phyloP scores from a whole-genome alignment of 1,140 invertebrate species.

The Stegodyphus mimosarum region DNA sequence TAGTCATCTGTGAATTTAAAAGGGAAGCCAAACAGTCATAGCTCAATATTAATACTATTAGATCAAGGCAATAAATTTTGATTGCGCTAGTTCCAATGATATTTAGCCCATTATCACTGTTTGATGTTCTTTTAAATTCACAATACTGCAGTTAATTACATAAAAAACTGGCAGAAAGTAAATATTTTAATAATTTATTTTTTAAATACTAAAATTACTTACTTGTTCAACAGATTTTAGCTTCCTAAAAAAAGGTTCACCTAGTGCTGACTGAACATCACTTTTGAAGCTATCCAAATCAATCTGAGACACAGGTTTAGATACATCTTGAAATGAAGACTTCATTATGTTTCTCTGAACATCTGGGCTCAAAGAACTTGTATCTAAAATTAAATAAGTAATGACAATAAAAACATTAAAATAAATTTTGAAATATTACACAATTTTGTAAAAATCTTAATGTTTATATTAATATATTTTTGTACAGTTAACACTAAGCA shows the following conservation, averaged over 20 bases:
- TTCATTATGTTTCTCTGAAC: neutral
- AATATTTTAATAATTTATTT: neutral
- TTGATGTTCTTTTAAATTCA: neutral
- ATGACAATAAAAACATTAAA: neutral
- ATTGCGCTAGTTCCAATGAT: too few relatives aligned
- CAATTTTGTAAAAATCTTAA: too few relatives aligned
- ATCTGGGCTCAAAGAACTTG: neutral
- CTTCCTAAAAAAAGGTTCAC: conserved; percentile 51
- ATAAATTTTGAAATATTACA: neutral
- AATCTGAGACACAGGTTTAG: conserved; percentile 15
- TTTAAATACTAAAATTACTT: neutral
- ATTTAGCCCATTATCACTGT: too few relatives aligned
- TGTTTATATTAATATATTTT: too few relatives aligned
- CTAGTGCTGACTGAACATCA: conserved; percentile 44
- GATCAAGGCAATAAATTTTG: too few relatives aligned
- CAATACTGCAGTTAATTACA: neutral
- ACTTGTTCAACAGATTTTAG: conserved; percentile 50
- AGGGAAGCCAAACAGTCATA: too few relatives aligned
- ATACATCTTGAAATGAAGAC: neutral
- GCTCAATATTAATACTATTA: too few relatives aligned
- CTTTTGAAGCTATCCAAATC: conserved; percentile 53
- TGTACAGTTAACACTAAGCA: too few relatives aligned
- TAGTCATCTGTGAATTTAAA: too few relatives aligned
- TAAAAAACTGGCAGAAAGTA: neutral
- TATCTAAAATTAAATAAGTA: conserved; percentile 7